These are phyloP conservation scores for Microcebus murinus DNA, from an alignment of 2,113 vertebrate species.

Conservation along the genomic window DNA sequence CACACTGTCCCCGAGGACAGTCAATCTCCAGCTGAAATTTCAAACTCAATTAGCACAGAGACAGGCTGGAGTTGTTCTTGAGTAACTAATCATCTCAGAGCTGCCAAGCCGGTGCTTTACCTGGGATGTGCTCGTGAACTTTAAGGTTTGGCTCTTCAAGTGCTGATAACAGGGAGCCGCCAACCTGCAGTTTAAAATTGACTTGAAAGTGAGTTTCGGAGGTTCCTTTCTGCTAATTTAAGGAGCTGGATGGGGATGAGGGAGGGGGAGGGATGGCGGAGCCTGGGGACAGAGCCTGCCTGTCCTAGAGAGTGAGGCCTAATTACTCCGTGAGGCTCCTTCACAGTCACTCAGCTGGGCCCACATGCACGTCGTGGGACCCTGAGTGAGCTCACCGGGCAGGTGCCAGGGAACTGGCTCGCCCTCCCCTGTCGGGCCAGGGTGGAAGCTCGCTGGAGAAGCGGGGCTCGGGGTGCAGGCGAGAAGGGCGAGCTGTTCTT, in stretches of 20 bases:
- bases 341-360: too few relatives aligned
- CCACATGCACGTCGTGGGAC: not conserved
- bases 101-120: constrained; percentile 11
- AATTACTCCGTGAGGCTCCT: constrained; percentile 32
- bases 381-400: constrained; percentile 56
- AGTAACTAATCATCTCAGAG: constrained; percentile 68
- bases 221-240: not conserved
- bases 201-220: constrained; percentile 39
- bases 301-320: constrained; percentile 38
- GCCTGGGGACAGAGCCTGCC: not conserved
- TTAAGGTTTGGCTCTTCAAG: constrained; percentile 56
- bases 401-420: not conserved
- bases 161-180: constrained; percentile 41
- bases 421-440: not conserved
- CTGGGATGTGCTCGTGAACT: constrained; percentile 5
- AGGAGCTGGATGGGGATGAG: not conserved
- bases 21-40: constrained; percentile 61
- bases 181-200: not conserved
- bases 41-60: constrained; percentile 74
- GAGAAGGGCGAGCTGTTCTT: not conserved
- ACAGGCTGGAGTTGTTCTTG: constrained; percentile 9
- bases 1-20: not conserved
- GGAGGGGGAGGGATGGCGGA: not conserved
- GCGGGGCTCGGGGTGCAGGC: not conserved
- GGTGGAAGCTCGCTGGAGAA: accelerated